Conservation (phyloP, 2,113 vertebrate species). For the Galbula dea region DNA sequence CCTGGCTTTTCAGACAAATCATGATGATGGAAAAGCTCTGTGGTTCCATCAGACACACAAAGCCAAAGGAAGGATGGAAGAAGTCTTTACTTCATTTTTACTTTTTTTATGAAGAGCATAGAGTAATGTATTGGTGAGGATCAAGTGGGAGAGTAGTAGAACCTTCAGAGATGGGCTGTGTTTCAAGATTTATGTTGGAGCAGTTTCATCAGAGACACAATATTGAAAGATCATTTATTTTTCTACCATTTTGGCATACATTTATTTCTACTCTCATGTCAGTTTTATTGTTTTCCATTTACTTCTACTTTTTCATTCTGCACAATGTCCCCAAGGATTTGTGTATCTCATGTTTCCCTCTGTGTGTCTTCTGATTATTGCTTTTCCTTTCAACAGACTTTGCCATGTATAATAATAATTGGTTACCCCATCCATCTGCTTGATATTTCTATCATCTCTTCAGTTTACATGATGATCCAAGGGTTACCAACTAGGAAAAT, state of each 20-base stretch:
- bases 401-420: not conserved
- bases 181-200: not conserved
- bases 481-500: not conserved
- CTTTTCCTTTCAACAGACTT: not conserved
- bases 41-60: not conserved
- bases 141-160: not conserved
- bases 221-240: not conserved
- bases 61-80: not conserved
- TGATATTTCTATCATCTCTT: not conserved
- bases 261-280: not conserved
- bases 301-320: not conserved
- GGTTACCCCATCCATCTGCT: not conserved
- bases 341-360: not conserved
- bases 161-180: not conserved
- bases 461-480: not conserved
- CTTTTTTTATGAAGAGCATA: not conserved
- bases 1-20: not conserved
- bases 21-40: not conserved
- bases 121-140: not conserved
- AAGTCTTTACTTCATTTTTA: not conserved
- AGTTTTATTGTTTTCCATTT: not conserved
- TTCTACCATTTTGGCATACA: not conserved
- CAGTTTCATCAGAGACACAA: not conserved
- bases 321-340: not conserved
- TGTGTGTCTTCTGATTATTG: not conserved